These are phyloP conservation scores for Mungos mungo DNA, from an alignment of 2,113 vertebrate species.

Conservation along the genomic window DNA sequence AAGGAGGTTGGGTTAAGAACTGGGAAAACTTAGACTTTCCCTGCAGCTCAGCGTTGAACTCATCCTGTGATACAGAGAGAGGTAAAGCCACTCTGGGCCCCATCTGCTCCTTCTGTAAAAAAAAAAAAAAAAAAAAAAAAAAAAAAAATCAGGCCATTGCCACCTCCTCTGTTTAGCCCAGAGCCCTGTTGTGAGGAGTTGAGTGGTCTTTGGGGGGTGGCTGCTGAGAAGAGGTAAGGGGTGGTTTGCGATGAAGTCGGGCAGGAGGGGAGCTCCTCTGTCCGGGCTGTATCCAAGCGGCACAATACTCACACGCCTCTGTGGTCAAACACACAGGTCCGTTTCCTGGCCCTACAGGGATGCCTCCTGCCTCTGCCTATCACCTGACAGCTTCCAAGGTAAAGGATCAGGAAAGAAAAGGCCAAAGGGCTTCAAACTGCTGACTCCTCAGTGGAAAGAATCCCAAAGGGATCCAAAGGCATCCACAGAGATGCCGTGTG, in stretches of 20 bases:
- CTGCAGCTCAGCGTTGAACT: neutral
- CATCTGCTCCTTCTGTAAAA: neutral
- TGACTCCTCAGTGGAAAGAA: neutral
- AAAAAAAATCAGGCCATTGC: neutral
- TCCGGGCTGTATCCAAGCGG: neutral
- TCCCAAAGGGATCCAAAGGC: neutral
- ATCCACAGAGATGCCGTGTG: neutral
- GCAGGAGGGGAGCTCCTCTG: too few relatives aligned
- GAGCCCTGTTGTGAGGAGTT: neutral
- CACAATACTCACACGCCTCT: neutral
- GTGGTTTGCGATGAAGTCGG: neutral
- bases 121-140: neutral
- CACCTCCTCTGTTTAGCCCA: neutral
- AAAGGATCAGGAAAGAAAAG: slow-evolving; percentile 9
- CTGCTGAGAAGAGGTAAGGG: neutral
- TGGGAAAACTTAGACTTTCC: neutral
- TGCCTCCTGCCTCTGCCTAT: neutral
- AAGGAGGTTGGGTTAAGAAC: neutral
- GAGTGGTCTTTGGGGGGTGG: neutral
- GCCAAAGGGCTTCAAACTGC: neutral
- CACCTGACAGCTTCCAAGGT: neutral
- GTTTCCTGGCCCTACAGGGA: neutral
- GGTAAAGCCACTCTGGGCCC: neutral
- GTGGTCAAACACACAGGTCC: neutral
- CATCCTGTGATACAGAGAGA: neutral